Base-by-base conservation (phyloP, 2,113 vertebrate species). In the Strix aluco region DNA sequence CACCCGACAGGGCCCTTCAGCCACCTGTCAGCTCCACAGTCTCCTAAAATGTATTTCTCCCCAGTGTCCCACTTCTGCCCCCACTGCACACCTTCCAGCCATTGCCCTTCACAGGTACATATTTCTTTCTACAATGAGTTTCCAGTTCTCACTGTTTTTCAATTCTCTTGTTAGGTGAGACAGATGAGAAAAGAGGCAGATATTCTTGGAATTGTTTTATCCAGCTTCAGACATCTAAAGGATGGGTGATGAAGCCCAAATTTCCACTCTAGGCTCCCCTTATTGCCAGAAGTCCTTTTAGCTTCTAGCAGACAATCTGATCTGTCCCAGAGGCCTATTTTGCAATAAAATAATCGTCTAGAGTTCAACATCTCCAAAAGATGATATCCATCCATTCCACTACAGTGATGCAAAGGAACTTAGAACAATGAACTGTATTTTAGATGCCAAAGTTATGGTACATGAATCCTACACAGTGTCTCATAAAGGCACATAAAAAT, bases 401-500 rank as follows among this genome's bases (percentile, higher is more conserved):
- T 63, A 30, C 23, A 57, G 26, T 30, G 57, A 71, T 87, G 61
- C 52, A 72, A 94, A 93, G 55, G 55, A 94, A 92, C 67, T 80
- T 83, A 61, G 46, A 92, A 72, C 9, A 1, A 89, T 49, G 38
- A 89, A 59, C 72, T 59, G 25, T 7, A 57, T 95, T 96, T 91
- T 75, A 87, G 65, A 72, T 75, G 81, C 70, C 81, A 79, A 84
- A 87, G 91, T 95, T 96, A 87, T 36, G 83, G 73, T 65, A 66
- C 52, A 40, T 94, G 93, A 94, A 94, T 92, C 47, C 86, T 70
- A 72, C 80, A 40, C 36, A 67, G 21, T 92, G 77, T 69, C 70
- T 96, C 96, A 91, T 94, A 95, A 96, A 93, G 34, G 61, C 88
- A 71, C 66, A 83, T 95, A 92, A 96, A 95, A 94, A 91, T 94